Base-by-base conservation (phyloP, 2,888 invertebrate genomes). In the Aphidoletes aphidimyza region DNA sequence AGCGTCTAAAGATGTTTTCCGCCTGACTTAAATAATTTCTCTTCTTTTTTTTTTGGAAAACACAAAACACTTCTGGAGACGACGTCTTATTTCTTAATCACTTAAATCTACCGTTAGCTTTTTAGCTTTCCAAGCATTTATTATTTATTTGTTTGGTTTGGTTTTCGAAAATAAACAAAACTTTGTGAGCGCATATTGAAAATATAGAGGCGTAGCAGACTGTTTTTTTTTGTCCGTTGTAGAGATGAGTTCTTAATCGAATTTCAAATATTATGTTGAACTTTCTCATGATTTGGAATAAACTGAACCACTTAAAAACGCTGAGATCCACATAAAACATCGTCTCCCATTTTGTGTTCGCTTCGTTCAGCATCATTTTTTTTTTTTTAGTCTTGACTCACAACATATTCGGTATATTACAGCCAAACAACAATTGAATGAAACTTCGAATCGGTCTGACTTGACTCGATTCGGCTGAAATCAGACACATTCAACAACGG, bases 181-280 rank as follows among this genome's bases (percentile, higher is more conserved):
- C n/a, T n/a, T n/a, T n/a, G n/a, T n/a, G n/a, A n/a, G n/a, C n/a
- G n/a, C n/a, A n/a, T n/a, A n/a, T n/a, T n/a, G n/a, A n/a, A n/a
- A n/a, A n/a, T n/a, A n/a, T n/a, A n/a, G n/a, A n/a, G n/a, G n/a
- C n/a, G n/a, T n/a, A n/a, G n/a, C n/a, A n/a, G n/a, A n/a, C n/a
- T n/a, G n/a, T n/a, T n/a, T n/a, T n/a, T n/a, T n/a, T n/a, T n/a
- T n/a, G n/a, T n/a, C n/a, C n/a, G n/a, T n/a, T n/a, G n/a, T n/a
- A n/a, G n/a, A 54, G 54, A 54, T 54, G 22, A 54, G 6, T 54
- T n/a, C 54, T 54, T 22, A 54, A 54, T 54, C 54, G 22, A 54
- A 54, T 22, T 54, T 54, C 5, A 54, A n/a, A n/a, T 54, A 54
- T 54, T 54, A 54, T 22, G 9, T 17, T 47, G 2, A n/a, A 54